A percentile compares a stretch with the other conserved stretches of the same genome.
Evolutionary conservation across 1,140 invertebrate species (phyloP).

Genomic region (Frieseomelitta varia): DNA sequence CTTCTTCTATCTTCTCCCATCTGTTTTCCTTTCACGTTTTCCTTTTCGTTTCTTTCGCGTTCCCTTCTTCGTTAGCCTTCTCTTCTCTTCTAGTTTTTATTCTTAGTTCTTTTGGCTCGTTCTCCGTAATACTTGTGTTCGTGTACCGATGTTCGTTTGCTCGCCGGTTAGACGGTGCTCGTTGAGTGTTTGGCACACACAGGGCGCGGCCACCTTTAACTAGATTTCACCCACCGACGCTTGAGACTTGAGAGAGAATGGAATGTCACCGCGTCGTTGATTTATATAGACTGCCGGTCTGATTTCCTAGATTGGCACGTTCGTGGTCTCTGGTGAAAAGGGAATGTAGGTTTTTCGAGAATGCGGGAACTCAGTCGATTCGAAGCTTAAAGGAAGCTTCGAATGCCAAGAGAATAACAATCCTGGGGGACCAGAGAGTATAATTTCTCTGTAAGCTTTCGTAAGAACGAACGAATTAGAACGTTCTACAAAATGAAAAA

Average conservation of each 20-base stretch:
- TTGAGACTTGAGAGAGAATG: slow-evolving; percentile 60
- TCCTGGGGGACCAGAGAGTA: neutral
- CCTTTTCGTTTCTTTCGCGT: too few relatives aligned
- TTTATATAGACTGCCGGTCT: neutral
- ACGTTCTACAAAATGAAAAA: too few relatives aligned
- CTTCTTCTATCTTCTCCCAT: neutral
- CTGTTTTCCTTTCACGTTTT: neutral
- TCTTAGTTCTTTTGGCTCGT: neutral
- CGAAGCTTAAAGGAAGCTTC: neutral
- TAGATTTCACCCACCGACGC: slow-evolving; percentile 30
- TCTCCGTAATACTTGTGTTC: neutral
- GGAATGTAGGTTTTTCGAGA: neutral
- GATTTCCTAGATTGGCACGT: neutral
- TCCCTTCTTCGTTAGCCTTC: slow-evolving; percentile 13
- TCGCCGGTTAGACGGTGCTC: neutral
- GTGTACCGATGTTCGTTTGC: neutral
- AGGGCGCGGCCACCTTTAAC: slow-evolving; percentile 17
- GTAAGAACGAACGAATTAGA: too few relatives aligned
- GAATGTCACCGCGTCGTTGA: slow-evolving; percentile 23
- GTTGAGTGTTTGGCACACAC: slow-evolving; percentile 1
- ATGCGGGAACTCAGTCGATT: neutral
- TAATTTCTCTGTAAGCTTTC: neutral
- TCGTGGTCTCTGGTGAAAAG: neutral
- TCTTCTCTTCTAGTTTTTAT: neutral
- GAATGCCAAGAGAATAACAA: neutral